A percentile compares a stretch with the other conserved stretches of the same genome.
Conservation (phyloP, 1,140 invertebrate species). For the Drosophila lacteicornis region DNA sequence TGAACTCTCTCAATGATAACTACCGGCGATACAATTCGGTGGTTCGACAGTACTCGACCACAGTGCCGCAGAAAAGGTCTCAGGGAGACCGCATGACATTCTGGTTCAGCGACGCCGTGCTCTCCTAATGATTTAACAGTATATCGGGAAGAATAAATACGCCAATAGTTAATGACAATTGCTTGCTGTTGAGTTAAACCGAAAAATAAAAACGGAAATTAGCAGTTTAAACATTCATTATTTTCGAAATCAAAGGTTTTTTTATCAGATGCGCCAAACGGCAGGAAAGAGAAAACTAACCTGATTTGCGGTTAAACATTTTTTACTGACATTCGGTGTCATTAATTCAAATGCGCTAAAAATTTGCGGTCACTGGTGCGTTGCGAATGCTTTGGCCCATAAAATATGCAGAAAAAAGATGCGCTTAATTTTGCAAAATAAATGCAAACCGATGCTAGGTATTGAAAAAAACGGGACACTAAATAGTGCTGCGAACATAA, state of each 20-base stretch:
- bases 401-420: slow-evolving; percentile 63
- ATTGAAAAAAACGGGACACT: background rate
- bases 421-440: slow-evolving; percentile 50
- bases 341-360: slow-evolving; percentile 74
- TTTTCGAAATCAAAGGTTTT: slow-evolving; percentile 4
- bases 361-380: slow-evolving; percentile 57
- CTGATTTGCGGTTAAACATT: slow-evolving; percentile 71
- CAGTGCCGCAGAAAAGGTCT: slow-evolving; percentile 29
- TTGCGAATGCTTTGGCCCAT: slow-evolving; percentile 42
- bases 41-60: slow-evolving; percentile 24
- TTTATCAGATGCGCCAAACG: background rate
- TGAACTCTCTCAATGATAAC: slow-evolving; percentile 62
- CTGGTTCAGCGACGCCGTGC: slow-evolving; percentile 65
- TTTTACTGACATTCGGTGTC: slow-evolving; percentile 65
- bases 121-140: slow-evolving; percentile 36
- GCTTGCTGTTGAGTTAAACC: slow-evolving; percentile 19
- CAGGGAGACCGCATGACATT: slow-evolving; percentile 61
- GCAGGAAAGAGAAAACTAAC: slow-evolving; percentile 26
- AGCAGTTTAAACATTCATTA: slow-evolving; percentile 13
- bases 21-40: slow-evolving; percentile 47
- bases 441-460: slow-evolving; percentile 1
- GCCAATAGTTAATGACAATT: background rate
- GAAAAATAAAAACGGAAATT: slow-evolving; percentile 21
- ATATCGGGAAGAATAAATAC: background rate
- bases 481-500: background rate